These are phyloP conservation scores for Epizoanthus fatuus DNA, from an alignment of 92 coral and sea anemone species.

Conservation along the genomic window DNA sequence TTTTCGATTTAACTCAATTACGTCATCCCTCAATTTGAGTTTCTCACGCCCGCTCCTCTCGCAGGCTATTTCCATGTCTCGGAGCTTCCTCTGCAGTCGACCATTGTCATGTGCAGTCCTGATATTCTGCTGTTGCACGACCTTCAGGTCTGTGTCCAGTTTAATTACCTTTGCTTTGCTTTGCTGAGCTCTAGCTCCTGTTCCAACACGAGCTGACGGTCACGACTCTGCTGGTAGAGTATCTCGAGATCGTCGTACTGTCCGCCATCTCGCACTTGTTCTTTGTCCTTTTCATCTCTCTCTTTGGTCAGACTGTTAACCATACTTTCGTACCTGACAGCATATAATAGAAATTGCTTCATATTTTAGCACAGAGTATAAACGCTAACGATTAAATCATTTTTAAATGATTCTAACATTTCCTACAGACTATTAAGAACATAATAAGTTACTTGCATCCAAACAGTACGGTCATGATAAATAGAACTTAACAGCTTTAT, in stretches of 20 bases:
- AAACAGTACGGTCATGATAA: background rate
- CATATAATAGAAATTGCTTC: background rate
- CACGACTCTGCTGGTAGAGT: background rate
- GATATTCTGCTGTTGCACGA: background rate
- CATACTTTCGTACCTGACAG: constrained; percentile 5
- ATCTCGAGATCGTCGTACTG: constrained; percentile 12
- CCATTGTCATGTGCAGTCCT: constrained; percentile 1
- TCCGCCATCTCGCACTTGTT: constrained; percentile 3
- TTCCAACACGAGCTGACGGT: background rate
- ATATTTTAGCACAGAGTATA: too few species aligned
- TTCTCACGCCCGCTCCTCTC: background rate
- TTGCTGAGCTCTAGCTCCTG: constrained; percentile 11
- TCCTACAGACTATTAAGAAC: too few species aligned
- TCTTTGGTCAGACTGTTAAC: constrained; percentile 6
- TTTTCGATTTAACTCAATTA: constrained; percentile 6
- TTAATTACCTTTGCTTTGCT: background rate
- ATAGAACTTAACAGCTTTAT: background rate
- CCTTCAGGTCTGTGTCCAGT: constrained; percentile 7
- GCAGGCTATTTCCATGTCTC: constrained; percentile 2
- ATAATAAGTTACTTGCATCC: too few species aligned
- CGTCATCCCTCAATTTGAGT: background rate
- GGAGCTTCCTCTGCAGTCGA: constrained; percentile 12
- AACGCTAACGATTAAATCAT: too few species aligned
- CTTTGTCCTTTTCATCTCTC: background rate
- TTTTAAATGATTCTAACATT: too few species aligned